These are phyloP conservation scores for Limnephilus marmoratus DNA, from an alignment of 2,888 invertebrate genomes.

Conservation along the genomic window DNA sequence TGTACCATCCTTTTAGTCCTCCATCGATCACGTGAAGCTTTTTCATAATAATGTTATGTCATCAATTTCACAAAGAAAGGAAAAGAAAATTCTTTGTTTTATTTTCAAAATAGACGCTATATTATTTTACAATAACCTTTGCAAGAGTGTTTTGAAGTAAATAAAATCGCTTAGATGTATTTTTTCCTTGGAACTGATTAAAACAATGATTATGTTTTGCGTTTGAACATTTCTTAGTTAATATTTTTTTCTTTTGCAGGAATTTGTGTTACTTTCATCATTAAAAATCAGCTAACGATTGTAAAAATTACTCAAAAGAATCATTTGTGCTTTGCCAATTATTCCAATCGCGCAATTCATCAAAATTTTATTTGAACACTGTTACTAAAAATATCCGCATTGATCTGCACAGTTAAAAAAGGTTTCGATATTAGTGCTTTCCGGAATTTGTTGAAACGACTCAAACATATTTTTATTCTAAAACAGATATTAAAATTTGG, in stretches of 20 bases:
- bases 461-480: too few species aligned
- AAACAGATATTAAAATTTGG: too few species aligned
- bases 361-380: not conserved
- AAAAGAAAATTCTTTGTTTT: not conserved
- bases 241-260: not conserved
- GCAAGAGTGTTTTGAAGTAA: not conserved
- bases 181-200: not conserved
- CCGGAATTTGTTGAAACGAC: too few species aligned
- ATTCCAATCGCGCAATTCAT: not conserved
- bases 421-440: too few species aligned
- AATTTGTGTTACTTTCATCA: not conserved
- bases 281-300: not conserved
- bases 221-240: not conserved
- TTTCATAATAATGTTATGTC: not conserved
- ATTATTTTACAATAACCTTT: not conserved
- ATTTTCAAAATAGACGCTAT: not conserved
- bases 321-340: not conserved
- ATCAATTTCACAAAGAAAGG: not conserved
- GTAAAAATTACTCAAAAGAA: not conserved
- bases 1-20: not conserved
- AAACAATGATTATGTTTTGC: not conserved
- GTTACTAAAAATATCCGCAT: not conserved
- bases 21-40: not conserved
- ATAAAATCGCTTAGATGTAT: not conserved
- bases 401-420: too few species aligned